Base-by-base conservation (phyloP, 1,140 invertebrate genomes). In the Ptiloglossa arizonensis region DNA sequence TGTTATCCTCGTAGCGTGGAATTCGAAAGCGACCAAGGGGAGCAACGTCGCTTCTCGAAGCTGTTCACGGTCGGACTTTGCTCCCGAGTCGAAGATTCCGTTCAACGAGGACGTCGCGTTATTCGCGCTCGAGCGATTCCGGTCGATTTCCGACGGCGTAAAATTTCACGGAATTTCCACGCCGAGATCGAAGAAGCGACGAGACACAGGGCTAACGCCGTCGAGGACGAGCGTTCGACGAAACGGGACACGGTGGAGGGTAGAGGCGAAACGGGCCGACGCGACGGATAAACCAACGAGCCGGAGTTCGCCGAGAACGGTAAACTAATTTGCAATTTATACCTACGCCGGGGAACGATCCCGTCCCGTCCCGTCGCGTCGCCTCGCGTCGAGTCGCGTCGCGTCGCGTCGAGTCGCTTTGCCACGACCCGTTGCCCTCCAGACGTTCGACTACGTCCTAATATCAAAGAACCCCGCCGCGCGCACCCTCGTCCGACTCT, bases 251-350 rank as follows among this genome's bases (percentile, higher is more conserved):
- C 41, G 11, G 41, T 1, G 41, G 11, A 67, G 41, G 41, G 11
- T 11, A 59, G 41, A 41, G 32, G 24, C 44, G 50, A 27, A 32
- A 63, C 24, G n/a, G 38, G 48, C 13, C 64, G 73, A 62, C 68
- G 59, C 77, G 72, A 38, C 66, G 70, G 80, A 81, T 85, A 82
- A 82, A 75, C 75, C 77, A 79, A 82, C 67, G 79, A 57, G 64
- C 68, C 54, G 75, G 60, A 59, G 70, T 22, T 78, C 71, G 44
- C 35, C 50, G 48, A 54, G 70, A 67, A 69, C 74, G 81, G 60
- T 69, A 69, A 86, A 80, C 79, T 87, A 86, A 85, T 87, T 85
- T 85, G 73, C 82, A 70, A 82, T 87, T 84, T 77, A 80, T 80
- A 80, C 79, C 67, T 75, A 54, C 27, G 62, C 41, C 62, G 38